These are phyloP conservation scores for Chionis minor DNA, from an alignment of 2,113 vertebrate species.

Conservation along the genomic window DNA sequence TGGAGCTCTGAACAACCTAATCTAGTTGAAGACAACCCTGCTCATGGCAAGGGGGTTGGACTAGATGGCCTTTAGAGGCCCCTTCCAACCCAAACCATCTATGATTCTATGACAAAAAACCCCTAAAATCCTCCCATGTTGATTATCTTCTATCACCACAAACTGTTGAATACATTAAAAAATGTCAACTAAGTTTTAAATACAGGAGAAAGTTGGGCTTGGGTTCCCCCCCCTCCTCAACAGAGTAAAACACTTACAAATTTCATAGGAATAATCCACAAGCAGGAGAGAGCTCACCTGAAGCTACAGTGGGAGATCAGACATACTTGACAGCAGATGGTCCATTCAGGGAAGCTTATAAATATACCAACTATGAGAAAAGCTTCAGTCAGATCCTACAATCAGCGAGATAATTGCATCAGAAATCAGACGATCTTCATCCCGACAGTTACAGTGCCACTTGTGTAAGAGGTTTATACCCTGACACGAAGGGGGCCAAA, in stretches of 20 bases:
- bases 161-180: neutral
- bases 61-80: neutral
- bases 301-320: neutral
- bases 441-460: neutral
- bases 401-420: neutral
- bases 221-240: fast-evolving
- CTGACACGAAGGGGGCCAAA: neutral
- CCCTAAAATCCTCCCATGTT: neutral
- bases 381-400: neutral
- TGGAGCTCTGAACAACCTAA: neutral
- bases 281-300: neutral
- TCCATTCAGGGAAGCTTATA: neutral
- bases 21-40: neutral
- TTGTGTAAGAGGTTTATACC: neutral
- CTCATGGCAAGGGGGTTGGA: neutral
- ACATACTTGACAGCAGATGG: neutral
- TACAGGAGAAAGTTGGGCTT: neutral
- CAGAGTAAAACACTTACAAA: neutral
- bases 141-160: neutral
- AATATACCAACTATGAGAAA: neutral
- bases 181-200: neutral
- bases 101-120: neutral
- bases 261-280: neutral
- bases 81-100: neutral
- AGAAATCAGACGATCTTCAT: neutral